Evolutionary conservation across 2,888 invertebrate genomes (phyloP), one percentile per base, ranked within the genome.

Genomic region (Tenthredo livida): DNA sequence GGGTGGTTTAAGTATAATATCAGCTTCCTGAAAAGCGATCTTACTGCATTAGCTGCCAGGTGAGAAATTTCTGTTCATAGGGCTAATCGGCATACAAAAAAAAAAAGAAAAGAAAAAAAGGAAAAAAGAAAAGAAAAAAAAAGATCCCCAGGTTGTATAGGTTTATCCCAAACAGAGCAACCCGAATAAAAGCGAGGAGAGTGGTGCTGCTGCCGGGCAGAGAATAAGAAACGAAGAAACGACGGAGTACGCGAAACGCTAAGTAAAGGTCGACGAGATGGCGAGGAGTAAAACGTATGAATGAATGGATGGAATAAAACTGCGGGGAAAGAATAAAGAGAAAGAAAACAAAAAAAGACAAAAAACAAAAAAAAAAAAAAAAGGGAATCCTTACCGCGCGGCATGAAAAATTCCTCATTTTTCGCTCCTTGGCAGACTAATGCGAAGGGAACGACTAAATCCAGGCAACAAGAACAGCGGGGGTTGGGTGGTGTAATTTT

Each of bases 121-220:
- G 17, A n/a, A n/a, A n/a, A n/a, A n/a, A n/a, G n/a, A n/a, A n/a
- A n/a, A n/a, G n/a, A n/a, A n/a, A n/a, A n/a, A 72, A 37, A 21
- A 21, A 21, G 10, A 40, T 72, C 9, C 40, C 47, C 10, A 15
- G 7, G 50, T 77, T 47, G 47, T 50, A 15, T 77, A 77, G 50
- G 54, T 50, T 77, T 77, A 54, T 77, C 77, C 77, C 77, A 54
- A 73, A 77, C 77, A 77, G 77, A 77, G 77, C 77, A 77, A 25
- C 50, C 10, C 50, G 50, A 29, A 54, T 33, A 50, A 54, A 54
- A 77, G 77, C 15, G 17, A 6, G 7, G 9, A n/a, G n/a, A 12
- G 73, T 29, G 37, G 37, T 33, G 12, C 15, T 37, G 70, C 17
- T 33, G 29, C 37, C 17, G 54, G 54, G 33, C 7, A 70, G 37